Base-by-base conservation (phyloP, 2,797 vertebrate species). In the Sebastes itinus region DNA sequence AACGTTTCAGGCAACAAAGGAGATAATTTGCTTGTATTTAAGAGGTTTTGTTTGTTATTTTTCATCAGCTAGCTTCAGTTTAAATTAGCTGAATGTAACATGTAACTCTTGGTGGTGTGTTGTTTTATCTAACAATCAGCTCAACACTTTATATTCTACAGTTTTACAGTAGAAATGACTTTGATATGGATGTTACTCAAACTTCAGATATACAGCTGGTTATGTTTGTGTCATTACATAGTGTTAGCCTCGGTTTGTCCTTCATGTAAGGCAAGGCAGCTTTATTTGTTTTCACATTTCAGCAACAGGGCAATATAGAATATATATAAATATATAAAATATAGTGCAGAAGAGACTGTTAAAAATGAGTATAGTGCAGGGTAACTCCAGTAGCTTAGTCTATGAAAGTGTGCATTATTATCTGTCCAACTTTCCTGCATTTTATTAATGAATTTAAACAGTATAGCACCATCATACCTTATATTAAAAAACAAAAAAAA, bases 121-220 rank as follows among this genome's bases (percentile, higher is more conserved):
- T 54, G 8, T 20, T 67, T n/a, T 49, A 4, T 38, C 2, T 22
- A 22, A 20, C 3, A 7, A 5, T 6, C 10, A 1, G 12, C 10
- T 52, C 25, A n/a, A 30, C n/a, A n/a, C 20, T 33, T 55, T 25
- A 6, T 52, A n/a, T 13, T n/a, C 0, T 14, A 4, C 14, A 2
- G 5, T 33, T 3, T 42, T 35, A 16, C 20, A 16, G 18, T 14
- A 6, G 0, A 1, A 1, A 27, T 16, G 0, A 3, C 4, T 27
- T 54, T n/a, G 4, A 18, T 23, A 1, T 28, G 2, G 1, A 30
- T 23, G 56, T 27, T 1, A 12, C 7, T 32, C 2, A 55, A 62
- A 10, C 27, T 1, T 4, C 4, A n/a, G 2, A 18, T 5, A 10
- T 14, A n/a, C 46, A 61, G 58, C 18, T 32, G 18, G 38, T 46